Evolutionary conservation across 2,113 vertebrate genomes (phyloP).

Genomic region (Bujurquina vittata): DNA sequence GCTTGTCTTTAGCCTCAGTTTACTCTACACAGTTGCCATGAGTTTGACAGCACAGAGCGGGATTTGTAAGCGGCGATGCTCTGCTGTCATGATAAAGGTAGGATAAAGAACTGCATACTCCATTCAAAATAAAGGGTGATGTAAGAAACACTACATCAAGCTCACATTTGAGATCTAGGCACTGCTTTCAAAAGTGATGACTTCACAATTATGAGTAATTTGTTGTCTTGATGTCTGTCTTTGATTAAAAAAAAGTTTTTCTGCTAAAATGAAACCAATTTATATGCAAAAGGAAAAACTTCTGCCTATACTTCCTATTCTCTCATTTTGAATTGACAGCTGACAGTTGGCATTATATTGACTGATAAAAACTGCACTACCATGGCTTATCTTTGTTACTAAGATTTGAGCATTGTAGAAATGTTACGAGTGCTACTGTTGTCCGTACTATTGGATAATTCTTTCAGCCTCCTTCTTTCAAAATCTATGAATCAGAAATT

Average conservation of each 20-base stretch:
- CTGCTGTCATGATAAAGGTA: constrained; percentile 1
- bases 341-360: neutral
- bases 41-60: neutral
- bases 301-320: neutral
- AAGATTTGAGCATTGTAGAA: neutral
- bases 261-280: neutral
- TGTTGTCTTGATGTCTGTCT: neutral
- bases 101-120: neutral
- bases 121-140: neutral
- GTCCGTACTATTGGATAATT: neutral
- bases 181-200: neutral
- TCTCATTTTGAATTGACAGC: neutral
- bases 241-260: neutral
- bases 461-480: neutral
- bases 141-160: neutral
- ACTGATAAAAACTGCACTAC: neutral
- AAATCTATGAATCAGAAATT: neutral
- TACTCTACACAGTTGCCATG: neutral
- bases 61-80: constrained; percentile 23
- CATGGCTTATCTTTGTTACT: neutral
- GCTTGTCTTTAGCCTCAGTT: neutral
- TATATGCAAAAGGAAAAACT: neutral
- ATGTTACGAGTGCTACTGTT: neutral
- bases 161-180: neutral
- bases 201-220: neutral